Evolutionary conservation across 2,113 vertebrate genomes (phyloP), one percentile per base, ranked within the genome.

Genomic region (Cettia cetti): DNA sequence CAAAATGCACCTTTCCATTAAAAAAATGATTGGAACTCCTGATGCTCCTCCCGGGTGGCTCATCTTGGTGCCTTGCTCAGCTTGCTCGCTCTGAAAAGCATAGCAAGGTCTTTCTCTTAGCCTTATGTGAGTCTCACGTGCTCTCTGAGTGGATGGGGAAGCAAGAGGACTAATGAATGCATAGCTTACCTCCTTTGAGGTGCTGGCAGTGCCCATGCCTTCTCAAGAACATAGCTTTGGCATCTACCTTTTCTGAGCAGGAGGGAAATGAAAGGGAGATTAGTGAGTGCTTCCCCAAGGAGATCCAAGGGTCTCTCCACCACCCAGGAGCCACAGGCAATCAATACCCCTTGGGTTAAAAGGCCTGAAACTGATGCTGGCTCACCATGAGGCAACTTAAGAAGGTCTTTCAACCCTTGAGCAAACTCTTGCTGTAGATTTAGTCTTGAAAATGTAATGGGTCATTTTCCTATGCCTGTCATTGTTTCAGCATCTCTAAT

Each of bases 101-200:
- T 4, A 54, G 60, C 44, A 63, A 33, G 39, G 47, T 30, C 22
- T 31, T 78, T 50, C 28, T 78, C 7, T 81, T 11, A 21, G 37
- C 57, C 18, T 68, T 15, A 10, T 0, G 0, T 37, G 35, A 53
- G 23, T 40, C 27, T 10, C 20, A 11, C 0, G 1, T 17, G 37
- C 13, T 72, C 8, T 28, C 50, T 40, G 31, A 35, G 23, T 26
- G 20, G n/a, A 20, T 24, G 35, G 45, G 37, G 17, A 63, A 61
- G n/a, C 21, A 69, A 35, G 42, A 63, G n/a, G n/a, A 33, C 20
- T 40, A 33, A 37, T 1, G 11, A 33, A 37, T 1, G 11, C 22
- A 31, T 33, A 3, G 3, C 23, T 59, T 40, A 7, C 16, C 53
- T 60, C 28, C 28, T 90, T 47, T 35, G 37, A n/a, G 40, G 9